These are phyloP conservation scores for Adineta ricciae DNA, from an alignment of 2,888 invertebrate species.

Conservation along the genomic window DNA sequence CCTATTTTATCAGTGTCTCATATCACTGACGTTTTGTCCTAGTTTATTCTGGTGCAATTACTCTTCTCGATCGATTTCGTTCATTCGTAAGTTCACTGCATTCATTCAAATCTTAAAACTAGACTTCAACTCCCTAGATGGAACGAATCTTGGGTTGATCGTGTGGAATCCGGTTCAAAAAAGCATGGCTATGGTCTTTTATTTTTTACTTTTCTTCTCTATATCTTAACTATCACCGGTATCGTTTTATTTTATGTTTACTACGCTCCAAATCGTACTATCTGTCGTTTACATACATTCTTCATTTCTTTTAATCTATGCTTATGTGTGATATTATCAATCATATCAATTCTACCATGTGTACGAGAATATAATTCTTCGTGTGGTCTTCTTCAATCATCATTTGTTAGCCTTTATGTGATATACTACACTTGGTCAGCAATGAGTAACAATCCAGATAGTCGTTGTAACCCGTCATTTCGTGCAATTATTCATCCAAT, in stretches of 20 bases:
- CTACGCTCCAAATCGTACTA: slow-evolving; percentile 66
- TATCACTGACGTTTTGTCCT: too few species aligned
- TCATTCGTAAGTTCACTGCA: slow-evolving; percentile 56
- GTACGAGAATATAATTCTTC: slow-evolving; percentile 65
- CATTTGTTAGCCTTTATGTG: slow-evolving; percentile 84
- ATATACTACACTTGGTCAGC: slow-evolving; percentile 88
- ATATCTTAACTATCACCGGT: slow-evolving; percentile 67
- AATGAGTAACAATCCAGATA: slow-evolving; percentile 76
- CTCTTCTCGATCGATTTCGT: slow-evolving; percentile 94
- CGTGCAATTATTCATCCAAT: slow-evolving; percentile 12
- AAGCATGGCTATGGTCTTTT: slow-evolving; percentile 59
- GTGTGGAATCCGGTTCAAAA: slow-evolving; percentile 44
- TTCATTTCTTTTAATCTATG: slow-evolving; percentile 91
- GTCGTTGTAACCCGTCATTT: slow-evolving; percentile 36
- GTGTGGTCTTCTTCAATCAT: slow-evolving; percentile 62
- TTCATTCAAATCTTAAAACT: neutral
- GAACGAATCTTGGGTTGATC: slow-evolving; percentile 90
- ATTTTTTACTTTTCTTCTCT: slow-evolving; percentile 69
- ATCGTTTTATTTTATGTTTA: slow-evolving; percentile 74
- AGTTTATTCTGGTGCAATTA: slow-evolving; percentile 86
- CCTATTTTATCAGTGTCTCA: neutral
- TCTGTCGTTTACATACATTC: slow-evolving; percentile 72
- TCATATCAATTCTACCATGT: slow-evolving; percentile 73
- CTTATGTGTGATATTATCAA: slow-evolving; percentile 70
- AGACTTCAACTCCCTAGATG: slow-evolving; percentile 52